Conservation (phyloP, 2,888 invertebrate genomes). For the Trichogramma evanescens region DNA sequence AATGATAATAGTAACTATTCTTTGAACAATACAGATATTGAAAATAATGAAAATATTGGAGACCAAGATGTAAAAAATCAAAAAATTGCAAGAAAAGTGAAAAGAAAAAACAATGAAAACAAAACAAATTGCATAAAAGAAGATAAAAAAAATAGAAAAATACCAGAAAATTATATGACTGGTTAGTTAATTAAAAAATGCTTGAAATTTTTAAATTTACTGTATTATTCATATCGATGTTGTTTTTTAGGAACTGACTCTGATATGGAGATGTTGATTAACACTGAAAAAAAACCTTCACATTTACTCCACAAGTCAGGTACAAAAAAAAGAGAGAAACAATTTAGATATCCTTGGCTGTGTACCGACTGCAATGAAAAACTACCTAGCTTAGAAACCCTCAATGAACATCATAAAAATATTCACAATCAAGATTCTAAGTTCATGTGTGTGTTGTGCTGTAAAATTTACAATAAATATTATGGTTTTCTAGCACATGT, state of each 20-base stretch:
- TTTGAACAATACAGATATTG: neutral
- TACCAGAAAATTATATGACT: conserved; percentile 44
- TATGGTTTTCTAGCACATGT: conserved; percentile 60
- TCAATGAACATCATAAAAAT: conserved; percentile 57
- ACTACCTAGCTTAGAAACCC: conserved; percentile 47
- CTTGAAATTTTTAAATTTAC: neutral
- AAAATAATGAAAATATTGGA: neutral
- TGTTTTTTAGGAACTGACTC: conserved; percentile 38
- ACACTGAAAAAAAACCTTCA: conserved; percentile 15
- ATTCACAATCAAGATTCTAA: conserved; percentile 59
- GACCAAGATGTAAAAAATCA: neutral
- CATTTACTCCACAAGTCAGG: conserved; percentile 22
- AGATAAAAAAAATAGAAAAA: conserved; percentile 32
- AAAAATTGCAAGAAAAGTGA: neutral
- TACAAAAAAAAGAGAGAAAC: conserved; percentile 38
- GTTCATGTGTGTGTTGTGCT: conserved; percentile 63
- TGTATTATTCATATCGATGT: neutral
- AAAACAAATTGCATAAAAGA: conserved; percentile 30
- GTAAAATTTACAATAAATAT: conserved; percentile 58
- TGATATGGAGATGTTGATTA: conserved; percentile 40
- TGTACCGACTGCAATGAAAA: conserved; percentile 51
- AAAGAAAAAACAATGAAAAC: conserved; percentile 19
- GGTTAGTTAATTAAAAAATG: conserved; percentile 26
- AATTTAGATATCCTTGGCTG: conserved; percentile 51
- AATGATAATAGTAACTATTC: too few species aligned